These are phyloP conservation scores for Heliconius eleuchia DNA, from an alignment of 1,140 invertebrate genomes.

Conservation along the genomic window DNA sequence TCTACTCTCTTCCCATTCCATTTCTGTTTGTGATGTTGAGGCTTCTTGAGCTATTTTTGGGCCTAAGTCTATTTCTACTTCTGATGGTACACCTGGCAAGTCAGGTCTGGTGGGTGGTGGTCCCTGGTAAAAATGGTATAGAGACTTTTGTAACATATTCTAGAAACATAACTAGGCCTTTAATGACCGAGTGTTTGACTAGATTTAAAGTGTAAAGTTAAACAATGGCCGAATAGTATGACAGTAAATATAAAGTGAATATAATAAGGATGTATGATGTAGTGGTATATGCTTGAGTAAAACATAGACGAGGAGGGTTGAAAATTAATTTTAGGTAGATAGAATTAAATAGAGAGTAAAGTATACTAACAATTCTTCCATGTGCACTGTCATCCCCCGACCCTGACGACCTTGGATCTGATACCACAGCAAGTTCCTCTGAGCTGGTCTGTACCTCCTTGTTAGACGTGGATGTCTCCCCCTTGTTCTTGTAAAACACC, in stretches of 20 bases:
- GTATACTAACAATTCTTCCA: conserved; percentile 21
- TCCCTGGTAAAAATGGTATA: not conserved
- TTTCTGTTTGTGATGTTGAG: conserved; percentile 20
- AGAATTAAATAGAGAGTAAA: no score
- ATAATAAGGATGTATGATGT: no score
- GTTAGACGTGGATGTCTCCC: not conserved
- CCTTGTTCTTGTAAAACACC: conserved; percentile 8
- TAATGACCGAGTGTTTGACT: no score
- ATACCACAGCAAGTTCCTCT: not conserved
- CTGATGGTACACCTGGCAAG: conserved; percentile 30
- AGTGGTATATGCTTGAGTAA: no score
- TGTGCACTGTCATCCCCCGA: conserved; percentile 11
- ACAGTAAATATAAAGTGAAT: no score
- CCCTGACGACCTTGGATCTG: conserved; percentile 15
- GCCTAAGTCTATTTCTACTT: conserved; percentile 40
- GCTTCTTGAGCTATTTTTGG: conserved; percentile 21
- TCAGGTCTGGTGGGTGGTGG: not conserved
- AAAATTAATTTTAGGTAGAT: not conserved
- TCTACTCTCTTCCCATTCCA: conserved; percentile 38
- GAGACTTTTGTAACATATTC: not conserved
- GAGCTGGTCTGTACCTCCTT: conserved; percentile 14
- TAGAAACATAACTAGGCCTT: not conserved
- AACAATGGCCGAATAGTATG: no score
- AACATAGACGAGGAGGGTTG: no score
- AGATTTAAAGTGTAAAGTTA: no score